These are phyloP conservation scores for Tribolium freemani DNA, from an alignment of 2,888 invertebrate species.

Conservation along the genomic window DNA sequence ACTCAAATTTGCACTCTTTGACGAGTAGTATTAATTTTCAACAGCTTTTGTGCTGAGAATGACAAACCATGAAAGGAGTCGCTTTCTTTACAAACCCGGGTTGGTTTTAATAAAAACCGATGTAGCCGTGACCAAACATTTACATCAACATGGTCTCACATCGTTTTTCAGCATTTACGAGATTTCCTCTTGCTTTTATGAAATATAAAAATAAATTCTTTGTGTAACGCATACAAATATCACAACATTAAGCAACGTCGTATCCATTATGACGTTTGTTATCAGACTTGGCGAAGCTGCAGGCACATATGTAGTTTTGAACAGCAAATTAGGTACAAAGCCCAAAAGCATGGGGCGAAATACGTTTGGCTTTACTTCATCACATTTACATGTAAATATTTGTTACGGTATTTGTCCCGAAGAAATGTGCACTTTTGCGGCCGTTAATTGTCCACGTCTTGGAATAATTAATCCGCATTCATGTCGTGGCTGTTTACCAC, in stretches of 20 bases:
- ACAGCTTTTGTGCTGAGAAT: no score
- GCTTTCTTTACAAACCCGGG: neutral
- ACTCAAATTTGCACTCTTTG: no score
- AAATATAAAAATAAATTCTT: neutral
- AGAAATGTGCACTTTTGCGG: neutral
- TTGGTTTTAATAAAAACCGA: neutral
- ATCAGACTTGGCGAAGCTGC: slow-evolving; percentile 25
- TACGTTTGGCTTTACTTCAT: slow-evolving; percentile 29
- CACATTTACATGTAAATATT: slow-evolving; percentile 41
- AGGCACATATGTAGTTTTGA: slow-evolving; percentile 14
- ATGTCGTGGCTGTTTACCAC: slow-evolving; percentile 13
- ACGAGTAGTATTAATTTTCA: no score
- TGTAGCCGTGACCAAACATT: neutral
- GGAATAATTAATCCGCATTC: slow-evolving; percentile 14
- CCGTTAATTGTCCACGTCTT: neutral
- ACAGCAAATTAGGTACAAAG: slow-evolving; percentile 31
- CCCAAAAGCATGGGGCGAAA: slow-evolving; percentile 11
- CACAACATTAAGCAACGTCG: neutral
- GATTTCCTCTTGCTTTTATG: neutral
- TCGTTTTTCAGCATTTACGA: neutral
- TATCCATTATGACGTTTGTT: slow-evolving; percentile 25
- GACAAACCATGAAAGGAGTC: neutral
- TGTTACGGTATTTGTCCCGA: slow-evolving; percentile 18
- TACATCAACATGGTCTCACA: neutral
- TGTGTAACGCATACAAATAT: slow-evolving; percentile 1